Base-by-base conservation (phyloP, 37 sponge, comb jelly and placozoan genomes). In the Ephydatia muelleri region DNA sequence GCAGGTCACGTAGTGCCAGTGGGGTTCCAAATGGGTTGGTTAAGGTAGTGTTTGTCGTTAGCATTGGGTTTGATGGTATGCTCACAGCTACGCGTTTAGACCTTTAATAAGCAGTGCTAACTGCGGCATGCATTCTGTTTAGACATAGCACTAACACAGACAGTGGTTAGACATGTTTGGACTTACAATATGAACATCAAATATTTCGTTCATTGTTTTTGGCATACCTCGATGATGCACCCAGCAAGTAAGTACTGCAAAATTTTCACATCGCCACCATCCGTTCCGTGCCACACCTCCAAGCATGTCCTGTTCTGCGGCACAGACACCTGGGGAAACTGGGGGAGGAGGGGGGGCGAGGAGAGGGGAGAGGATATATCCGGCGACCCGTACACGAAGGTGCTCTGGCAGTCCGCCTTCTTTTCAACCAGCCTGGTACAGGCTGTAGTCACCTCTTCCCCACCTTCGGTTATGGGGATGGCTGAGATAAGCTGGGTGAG, bases 201-300 rank as follows among this genome's bases (percentile, higher is more conserved):
- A 9, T 38, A 9, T 38, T 0, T 4, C 19, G 67, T 6, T 25
- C n/a, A 47, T 25, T 48, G n/a, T 43, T 30, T 11, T 0, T 64
- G 1, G 5, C 39, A 12, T 72, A 87, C 87, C 67, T 82, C 72
- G 11, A 32, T 37, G 26, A 36, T 65, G 75, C 72, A 65, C 38
- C 72, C 80, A 38, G 9, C 73, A 11, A 12, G 49, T 35, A 78
- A 79, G 77, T 76, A 86, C 57, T 85, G 82, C 30, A 90, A 47
- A 70, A 85, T 68, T 9, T 78, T 82, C 86, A 71, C 6, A 72
- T 82, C 67, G 0, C 91, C 91, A 49, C 67, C 23, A 3, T 74
- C 71, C 3, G 91, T 90, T 69, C 91, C 91, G 71, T 90, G 86
- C 86, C 87, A 90, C 23, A 90, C 86, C 39, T 90, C 76, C 27